Conservation (phyloP, 2,113 vertebrate species). For the Ondatra zibethicus region DNA sequence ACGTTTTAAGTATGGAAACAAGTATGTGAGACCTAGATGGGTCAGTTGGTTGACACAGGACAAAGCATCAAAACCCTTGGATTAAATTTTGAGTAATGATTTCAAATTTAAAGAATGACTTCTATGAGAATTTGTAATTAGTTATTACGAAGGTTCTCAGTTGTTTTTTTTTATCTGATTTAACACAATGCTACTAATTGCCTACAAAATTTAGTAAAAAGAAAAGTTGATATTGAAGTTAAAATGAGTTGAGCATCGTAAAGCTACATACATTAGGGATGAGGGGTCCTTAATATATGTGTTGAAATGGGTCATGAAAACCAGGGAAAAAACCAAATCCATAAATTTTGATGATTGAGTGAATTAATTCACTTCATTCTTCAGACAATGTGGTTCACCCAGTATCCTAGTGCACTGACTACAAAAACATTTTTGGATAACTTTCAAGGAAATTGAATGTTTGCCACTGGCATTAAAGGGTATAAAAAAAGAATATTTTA, state of each 20-base stretch:
- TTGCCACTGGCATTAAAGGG: background rate
- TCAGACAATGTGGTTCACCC: background rate
- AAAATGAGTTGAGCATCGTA: background rate
- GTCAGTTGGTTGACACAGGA: background rate
- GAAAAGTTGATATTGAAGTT: constrained; percentile 43
- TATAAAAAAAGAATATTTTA: background rate
- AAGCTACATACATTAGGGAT: background rate
- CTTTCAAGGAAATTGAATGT: background rate
- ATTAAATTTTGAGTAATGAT: constrained; percentile 44
- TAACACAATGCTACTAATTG: background rate
- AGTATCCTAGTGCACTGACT: background rate
- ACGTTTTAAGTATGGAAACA: background rate
- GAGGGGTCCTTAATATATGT: background rate
- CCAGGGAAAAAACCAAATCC: background rate
- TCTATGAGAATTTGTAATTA: constrained; percentile 33
- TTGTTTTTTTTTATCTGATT: too few relatives aligned
- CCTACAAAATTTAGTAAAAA: constrained; percentile 2
- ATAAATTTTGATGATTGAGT: background rate
- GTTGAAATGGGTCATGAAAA: constrained; percentile 11
- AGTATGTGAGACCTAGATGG: background rate
- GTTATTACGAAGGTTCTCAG: background rate
- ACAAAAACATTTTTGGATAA: constrained; percentile 29
- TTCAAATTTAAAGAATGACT: background rate
- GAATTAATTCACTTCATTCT: background rate
- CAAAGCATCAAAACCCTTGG: background rate